Base-by-base conservation (phyloP, 2,797 vertebrate genomes). In the Poliocrania exsul region DNA sequence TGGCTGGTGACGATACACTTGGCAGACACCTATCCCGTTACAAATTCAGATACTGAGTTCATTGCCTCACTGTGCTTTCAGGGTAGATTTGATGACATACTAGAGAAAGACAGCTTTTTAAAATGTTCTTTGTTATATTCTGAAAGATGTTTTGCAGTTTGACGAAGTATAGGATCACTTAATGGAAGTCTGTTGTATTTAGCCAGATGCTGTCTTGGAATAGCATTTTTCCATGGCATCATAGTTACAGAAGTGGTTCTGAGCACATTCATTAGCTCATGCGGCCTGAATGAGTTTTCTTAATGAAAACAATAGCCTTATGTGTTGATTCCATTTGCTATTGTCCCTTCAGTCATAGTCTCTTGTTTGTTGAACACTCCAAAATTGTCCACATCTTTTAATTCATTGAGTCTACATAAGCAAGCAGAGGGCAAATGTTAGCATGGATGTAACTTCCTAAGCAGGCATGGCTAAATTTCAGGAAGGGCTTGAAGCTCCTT, bases 191-290 rank as follows among this genome's bases (percentile, higher is more conserved):
- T 95, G 95, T 96, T 96, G 89, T 64, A 90, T 95, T 96, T 96
- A 90, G 91, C 94, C 96, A 97, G 95, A 96, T 93, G 67, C 91
- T 95, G 91, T 96, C 96, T 97, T 95, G 97, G 96, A 96, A 93
- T 62, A 88, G 51, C 50, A 42, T 90, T 97, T 97, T 97, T 97
- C 97, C 95, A 97, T 95, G 79, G 94, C 96, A 92, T 95, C 94
- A 95, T 95, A 93, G 79, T 81, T 93, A 85, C 72, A 94, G 92
- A 97, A 97, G 89, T 88, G 90, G 83, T 81, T 86, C 75, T 95
- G 96, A 97, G 88, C 31, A 26, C 38, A 90, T 93, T 93, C 71
- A 80, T 81, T 85, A 94, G 62, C 73, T 96, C 86, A 81, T 66
- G 51, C 37, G 75, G 65, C 58, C 86, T 54, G 69, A 86, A 58